Percentiles rank a stretch among this genome's conserved stretches.
Evolutionary conservation across 2,888 invertebrate genomes (phyloP).

Genomic region (Tipula confusa): DNA sequence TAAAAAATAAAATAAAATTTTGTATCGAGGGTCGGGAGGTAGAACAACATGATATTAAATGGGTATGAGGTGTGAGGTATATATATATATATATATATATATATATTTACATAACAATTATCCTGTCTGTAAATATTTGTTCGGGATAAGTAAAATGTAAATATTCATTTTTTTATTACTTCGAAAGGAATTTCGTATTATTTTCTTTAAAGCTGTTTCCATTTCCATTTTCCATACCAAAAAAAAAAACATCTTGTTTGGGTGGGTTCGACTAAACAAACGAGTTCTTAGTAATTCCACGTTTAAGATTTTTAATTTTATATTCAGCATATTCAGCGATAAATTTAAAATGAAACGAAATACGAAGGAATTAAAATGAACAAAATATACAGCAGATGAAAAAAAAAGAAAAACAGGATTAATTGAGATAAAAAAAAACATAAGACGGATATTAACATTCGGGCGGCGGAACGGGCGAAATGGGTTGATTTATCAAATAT

Average conservation of each 20-base stretch:
- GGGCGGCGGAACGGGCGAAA: neutral
- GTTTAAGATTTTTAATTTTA: neutral
- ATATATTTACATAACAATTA: constrained; percentile 13
- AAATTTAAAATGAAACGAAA: neutral
- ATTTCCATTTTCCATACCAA: neutral
- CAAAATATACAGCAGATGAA: neutral
- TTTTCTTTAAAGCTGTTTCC: neutral
- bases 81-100: no score
- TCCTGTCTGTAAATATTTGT: constrained; percentile 25
- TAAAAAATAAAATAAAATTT: neutral
- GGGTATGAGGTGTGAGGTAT: neutral
- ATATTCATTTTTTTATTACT: constrained; percentile 17
- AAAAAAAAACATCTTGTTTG: neutral
- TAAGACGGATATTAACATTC: neutral
- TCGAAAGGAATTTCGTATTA: neutral
- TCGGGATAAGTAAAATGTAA: constrained; percentile 16
- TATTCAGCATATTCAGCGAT: neutral
- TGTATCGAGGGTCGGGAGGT: neutral
- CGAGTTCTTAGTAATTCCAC: neutral
- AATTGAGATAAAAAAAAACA: neutral
- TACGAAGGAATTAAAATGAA: neutral
- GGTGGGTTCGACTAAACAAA: neutral
- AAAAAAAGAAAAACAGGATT: neutral
- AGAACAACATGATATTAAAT: neutral
- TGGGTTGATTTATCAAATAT: no score